A percentile compares a stretch with the other conserved stretches of the same genome.
Evolutionary conservation across 2,113 vertebrate species (phyloP).

Genomic region (Ptilonorhynchus violaceus): DNA sequence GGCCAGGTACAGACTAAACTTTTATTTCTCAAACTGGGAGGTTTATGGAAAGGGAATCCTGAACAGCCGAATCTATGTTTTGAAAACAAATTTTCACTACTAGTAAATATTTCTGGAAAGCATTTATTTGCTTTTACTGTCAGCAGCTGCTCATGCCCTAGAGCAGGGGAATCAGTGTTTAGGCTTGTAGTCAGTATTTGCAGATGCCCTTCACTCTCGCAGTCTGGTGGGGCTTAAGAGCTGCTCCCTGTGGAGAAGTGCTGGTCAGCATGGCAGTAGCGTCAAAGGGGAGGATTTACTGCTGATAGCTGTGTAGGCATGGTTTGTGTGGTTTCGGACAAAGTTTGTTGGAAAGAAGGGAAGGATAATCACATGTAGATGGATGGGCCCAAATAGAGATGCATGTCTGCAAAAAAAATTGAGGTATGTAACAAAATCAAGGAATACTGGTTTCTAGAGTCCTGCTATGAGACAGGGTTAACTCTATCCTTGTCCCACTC

Average conservation of each 20-base stretch:
- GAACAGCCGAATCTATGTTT: not conserved
- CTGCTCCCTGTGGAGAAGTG: not conserved
- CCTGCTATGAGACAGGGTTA: not conserved
- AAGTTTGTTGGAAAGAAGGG: not conserved
- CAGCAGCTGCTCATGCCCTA: not conserved
- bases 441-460: not conserved
- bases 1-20: not conserved
- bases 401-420: not conserved
- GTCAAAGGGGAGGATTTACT: not conserved
- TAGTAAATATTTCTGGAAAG: not conserved
- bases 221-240: not conserved
- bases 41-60: not conserved
- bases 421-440: not conserved
- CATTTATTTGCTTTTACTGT: not conserved
- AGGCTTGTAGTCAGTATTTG: not conserved
- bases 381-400: not conserved
- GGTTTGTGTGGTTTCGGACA: not conserved
- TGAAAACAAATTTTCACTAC: not conserved
- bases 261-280: not conserved
- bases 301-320: not conserved
- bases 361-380: not conserved
- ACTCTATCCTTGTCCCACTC: not conserved
- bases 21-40: not conserved
- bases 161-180: not conserved
- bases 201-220: not conserved